A percentile compares a stretch with the other conserved stretches of the same genome.
phyloP scores from a whole-genome alignment of 2,888 invertebrate genomes.

The Dicyrtomina minuta region DNA sequence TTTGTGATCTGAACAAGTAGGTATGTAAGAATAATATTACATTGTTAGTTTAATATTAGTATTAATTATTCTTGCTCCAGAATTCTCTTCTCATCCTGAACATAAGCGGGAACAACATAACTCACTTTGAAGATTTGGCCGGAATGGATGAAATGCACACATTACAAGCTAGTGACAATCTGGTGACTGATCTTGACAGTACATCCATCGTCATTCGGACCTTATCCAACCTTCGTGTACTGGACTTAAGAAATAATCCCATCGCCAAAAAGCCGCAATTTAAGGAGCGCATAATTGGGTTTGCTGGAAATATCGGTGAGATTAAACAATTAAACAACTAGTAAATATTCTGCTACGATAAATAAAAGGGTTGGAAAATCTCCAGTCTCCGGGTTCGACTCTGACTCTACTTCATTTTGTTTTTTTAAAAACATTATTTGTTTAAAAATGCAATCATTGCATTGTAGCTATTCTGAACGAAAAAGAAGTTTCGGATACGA shows the following conservation, averaged over 20 bases:
- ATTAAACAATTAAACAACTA: neutral
- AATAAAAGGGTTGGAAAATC: no score
- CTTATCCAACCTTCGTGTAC: constrained; percentile 62
- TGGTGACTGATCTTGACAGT: constrained; percentile 61
- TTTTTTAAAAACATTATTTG: neutral
- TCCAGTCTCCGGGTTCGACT: no score
- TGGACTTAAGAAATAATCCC: constrained; percentile 66
- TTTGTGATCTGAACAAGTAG: no score
- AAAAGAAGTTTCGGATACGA: constrained; percentile 63
- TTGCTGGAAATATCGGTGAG: constrained; percentile 40
- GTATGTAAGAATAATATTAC: no score
- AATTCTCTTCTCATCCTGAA: constrained; percentile 64
- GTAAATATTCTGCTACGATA: neutral
- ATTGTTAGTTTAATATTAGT: neutral
- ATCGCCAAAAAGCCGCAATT: constrained; percentile 65
- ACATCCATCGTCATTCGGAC: constrained; percentile 62
- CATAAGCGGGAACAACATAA: constrained; percentile 66
- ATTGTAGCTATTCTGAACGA: constrained; percentile 61
- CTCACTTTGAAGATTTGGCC: constrained; percentile 61
- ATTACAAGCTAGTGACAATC: constrained; percentile 41
- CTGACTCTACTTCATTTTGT: constrained; percentile 32
- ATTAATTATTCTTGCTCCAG: constrained; percentile 56
- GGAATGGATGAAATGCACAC: constrained; percentile 39
- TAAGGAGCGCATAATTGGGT: constrained; percentile 46
- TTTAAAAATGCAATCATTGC: constrained; percentile 1